These are phyloP conservation scores for Pardosa pseudoannulata DNA, from an alignment of 2,888 invertebrate genomes.

Conservation along the genomic window DNA sequence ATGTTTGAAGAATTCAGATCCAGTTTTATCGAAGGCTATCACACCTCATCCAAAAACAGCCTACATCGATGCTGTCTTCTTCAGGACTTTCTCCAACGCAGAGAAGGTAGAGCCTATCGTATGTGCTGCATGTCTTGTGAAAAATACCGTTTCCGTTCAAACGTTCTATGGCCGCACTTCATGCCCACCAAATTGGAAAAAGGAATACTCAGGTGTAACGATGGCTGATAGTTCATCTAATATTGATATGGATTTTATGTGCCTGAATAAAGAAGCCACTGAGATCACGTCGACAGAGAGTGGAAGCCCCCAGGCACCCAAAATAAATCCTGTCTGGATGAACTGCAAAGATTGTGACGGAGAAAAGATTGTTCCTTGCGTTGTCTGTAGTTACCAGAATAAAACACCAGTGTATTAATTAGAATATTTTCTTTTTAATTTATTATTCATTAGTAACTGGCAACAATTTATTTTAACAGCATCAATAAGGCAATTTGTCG, in stretches of 20 bases:
- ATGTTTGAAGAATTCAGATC: conserved; percentile 21
- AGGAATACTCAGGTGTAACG: conserved; percentile 33
- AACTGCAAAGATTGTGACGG: conserved; percentile 41
- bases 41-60: conserved; percentile 34
- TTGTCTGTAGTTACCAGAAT: conserved; percentile 58
- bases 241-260: conserved; percentile 48
- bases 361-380: conserved; percentile 50
- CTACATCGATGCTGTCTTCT: conserved; percentile 20
- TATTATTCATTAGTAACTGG: too few relatives aligned
- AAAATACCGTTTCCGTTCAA: conserved; percentile 11
- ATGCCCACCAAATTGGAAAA: conserved; percentile 56
- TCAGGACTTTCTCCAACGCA: conserved; percentile 19
- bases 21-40: conserved; percentile 18
- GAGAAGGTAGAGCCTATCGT: conserved; percentile 29
- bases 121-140: conserved; percentile 43
- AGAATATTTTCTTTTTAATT: background rate
- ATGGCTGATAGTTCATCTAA: conserved; percentile 58
- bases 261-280: conserved; percentile 50
- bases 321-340: conserved; percentile 63
- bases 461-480: too few relatives aligned
- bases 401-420: conserved; percentile 26
- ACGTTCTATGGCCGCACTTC: conserved; percentile 34
- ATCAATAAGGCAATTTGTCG: too few relatives aligned
- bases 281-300: background rate
- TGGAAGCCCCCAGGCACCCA: background rate